Evolutionary conservation across 2,888 invertebrate species (phyloP).

Genomic region (Hypomecis atomaria): DNA sequence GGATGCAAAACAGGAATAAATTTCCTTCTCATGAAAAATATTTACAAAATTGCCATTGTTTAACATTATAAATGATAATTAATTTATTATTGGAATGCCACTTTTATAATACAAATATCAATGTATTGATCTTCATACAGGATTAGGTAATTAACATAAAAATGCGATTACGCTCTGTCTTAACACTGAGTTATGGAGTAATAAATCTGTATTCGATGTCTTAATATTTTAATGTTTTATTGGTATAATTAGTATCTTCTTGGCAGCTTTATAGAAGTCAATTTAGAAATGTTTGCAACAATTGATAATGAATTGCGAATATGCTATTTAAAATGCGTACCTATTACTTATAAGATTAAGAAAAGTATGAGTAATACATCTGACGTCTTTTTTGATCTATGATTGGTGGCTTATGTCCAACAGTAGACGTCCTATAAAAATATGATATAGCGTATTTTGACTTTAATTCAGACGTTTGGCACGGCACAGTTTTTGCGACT

Average conservation of each 20-base stretch:
- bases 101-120: conserved; percentile 30
- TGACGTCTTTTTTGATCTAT: no score
- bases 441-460: no score
- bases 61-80: conserved; percentile 2
- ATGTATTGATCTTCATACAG: conserved; percentile 42
- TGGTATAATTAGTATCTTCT: conserved; percentile 29
- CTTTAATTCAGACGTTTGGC: no score
- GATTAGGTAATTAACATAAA: conserved; percentile 57
- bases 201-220: conserved; percentile 63
- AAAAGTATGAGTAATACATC: no score
- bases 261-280: conserved; percentile 22
- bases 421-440: no score
- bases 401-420: no score
- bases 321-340: background rate
- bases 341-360: no score
- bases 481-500: no score
- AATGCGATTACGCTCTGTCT: conserved; percentile 55
- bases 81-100: conserved; percentile 24
- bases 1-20: no score
- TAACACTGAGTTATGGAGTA: conserved; percentile 55
- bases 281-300: conserved; percentile 1
- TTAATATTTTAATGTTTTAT: conserved; percentile 47
- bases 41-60: background rate
- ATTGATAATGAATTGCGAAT: conserved; percentile 4
- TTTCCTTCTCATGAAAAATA: no score